Conservation (phyloP, 2,113 vertebrate genomes). For the Indicator indicator region DNA sequence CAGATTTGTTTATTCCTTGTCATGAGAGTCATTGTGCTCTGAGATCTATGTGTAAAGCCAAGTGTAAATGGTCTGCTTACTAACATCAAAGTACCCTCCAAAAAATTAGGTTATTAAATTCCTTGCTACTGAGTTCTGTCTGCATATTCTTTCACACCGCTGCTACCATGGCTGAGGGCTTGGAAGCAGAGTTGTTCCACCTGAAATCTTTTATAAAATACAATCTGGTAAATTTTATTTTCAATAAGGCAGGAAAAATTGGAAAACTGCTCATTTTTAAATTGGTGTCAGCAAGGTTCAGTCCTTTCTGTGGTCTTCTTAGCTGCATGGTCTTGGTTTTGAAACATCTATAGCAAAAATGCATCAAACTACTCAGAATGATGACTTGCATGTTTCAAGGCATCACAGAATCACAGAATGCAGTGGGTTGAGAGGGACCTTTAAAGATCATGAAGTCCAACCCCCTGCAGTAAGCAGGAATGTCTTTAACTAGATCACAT, state of each 20-base stretch:
- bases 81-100: slow-evolving; percentile 18
- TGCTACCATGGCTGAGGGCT: neutral
- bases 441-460: too few species aligned
- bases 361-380: neutral
- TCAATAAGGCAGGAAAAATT: neutral
- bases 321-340: neutral
- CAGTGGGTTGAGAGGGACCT: too few species aligned
- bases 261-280: neutral
- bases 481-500: too few species aligned
- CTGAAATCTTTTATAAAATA: neutral
- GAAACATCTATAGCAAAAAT: neutral
- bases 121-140: slow-evolving; percentile 33
- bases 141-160: neutral
- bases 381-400: neutral
- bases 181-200: neutral
- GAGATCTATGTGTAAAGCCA: slow-evolving; percentile 34
- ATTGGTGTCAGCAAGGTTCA: neutral
- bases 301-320: neutral
- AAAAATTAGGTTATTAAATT: slow-evolving; percentile 31
- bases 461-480: too few species aligned
- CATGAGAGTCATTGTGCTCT: slow-evolving; percentile 15
- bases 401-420: too few species aligned
- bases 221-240: neutral
- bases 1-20: slow-evolving; percentile 23
- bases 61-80: slow-evolving; percentile 46